phyloP scores from a whole-genome alignment of 2,113 vertebrate genomes.

The Coptodon bakossiorum region DNA sequence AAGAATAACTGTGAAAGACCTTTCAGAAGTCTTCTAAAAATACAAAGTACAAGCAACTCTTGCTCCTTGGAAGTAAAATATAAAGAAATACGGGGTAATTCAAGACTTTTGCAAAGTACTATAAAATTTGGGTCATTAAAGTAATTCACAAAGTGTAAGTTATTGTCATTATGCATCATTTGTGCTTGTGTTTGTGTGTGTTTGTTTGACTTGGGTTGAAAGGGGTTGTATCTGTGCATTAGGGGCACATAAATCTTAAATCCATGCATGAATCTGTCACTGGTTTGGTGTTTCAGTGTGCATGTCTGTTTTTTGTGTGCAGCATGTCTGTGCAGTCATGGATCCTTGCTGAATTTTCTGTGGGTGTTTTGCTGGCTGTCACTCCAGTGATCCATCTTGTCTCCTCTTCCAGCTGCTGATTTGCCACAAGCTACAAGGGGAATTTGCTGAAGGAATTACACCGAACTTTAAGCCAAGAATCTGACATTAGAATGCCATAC shows the following conservation, averaged over 20 bases:
- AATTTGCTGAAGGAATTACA: background rate
- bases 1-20: background rate
- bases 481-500: background rate
- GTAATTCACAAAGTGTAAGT: background rate
- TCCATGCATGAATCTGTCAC: background rate
- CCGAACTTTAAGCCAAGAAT: background rate
- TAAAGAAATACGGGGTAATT: background rate
- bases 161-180: background rate
- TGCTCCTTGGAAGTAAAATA: background rate
- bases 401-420: constrained; percentile 21
- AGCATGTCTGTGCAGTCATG: background rate
- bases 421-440: background rate
- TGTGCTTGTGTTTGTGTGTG: background rate
- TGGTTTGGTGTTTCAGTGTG: background rate
- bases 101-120: background rate
- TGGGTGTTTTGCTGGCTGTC: constrained; percentile 29
- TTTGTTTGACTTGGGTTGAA: background rate
- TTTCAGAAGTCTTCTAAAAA: background rate
- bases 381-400: constrained; percentile 12
- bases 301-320: background rate
- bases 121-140: background rate
- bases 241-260: background rate
- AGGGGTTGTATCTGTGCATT: background rate
- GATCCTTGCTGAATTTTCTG: background rate
- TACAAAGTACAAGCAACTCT: background rate